Evolutionary conservation across 2,888 invertebrate species (phyloP).

Genomic region (Isoperla grammatica): DNA sequence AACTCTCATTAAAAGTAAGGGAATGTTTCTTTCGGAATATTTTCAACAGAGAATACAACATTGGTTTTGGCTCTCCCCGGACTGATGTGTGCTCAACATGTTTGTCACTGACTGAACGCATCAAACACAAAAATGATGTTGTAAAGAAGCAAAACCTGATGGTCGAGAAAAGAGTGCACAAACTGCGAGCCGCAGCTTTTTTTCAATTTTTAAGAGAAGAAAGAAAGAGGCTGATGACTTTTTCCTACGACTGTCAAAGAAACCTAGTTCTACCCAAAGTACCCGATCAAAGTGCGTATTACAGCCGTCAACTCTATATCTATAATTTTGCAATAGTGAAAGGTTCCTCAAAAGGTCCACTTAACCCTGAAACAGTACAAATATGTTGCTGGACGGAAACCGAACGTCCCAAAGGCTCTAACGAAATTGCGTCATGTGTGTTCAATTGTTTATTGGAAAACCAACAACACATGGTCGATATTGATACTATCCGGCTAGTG

Average conservation of each 20-base stretch:
- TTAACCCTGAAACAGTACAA: constrained; percentile 11
- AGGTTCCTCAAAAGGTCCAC: constrained; percentile 23
- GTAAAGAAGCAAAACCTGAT: constrained; percentile 10
- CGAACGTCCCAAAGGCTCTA: constrained; percentile 11
- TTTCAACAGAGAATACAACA: not conserved
- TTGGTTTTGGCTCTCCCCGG: not conserved
- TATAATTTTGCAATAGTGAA: constrained; percentile 27
- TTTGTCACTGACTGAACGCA: constrained; percentile 22
- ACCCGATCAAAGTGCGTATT: constrained; percentile 30
- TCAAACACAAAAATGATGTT: constrained; percentile 14
- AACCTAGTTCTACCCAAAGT: constrained; percentile 28
- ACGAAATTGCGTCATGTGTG: constrained; percentile 19
- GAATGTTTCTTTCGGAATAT: constrained; percentile 3
- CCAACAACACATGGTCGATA: not conserved
- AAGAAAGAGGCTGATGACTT: not conserved
- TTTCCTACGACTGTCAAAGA: constrained; percentile 22
- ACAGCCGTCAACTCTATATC: constrained; percentile 29
- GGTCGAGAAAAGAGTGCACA: constrained; percentile 1
- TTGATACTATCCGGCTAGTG: constrained; percentile 33
- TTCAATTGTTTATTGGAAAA: not conserved
- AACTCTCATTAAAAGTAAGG: not conserved
- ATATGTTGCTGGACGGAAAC: constrained; percentile 16
- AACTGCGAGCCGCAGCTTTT: constrained; percentile 2
- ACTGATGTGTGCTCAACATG: constrained; percentile 25
- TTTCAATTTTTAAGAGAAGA: constrained; percentile 1